Percentiles rank a stretch among this genome's conserved stretches.
Evolutionary conservation across 1,140 invertebrate species (phyloP).

Genomic region (Drosophila guanche): DNA sequence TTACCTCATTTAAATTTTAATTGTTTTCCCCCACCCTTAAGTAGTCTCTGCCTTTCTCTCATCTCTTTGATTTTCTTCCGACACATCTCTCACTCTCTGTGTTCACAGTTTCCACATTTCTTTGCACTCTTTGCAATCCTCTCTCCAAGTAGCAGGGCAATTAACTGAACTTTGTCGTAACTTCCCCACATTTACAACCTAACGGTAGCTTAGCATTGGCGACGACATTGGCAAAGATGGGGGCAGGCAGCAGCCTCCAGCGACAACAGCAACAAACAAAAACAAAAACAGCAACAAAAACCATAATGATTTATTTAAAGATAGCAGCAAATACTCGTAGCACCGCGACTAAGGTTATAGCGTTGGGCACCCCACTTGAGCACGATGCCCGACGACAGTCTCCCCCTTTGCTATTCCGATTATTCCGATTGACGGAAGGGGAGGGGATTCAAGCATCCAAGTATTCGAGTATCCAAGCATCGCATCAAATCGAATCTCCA

Average conservation of each 20-base stretch:
- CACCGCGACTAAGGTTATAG: conserved; percentile 73
- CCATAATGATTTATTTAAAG: conserved; percentile 28
- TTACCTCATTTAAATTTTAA: too few relatives aligned
- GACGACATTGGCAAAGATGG: conserved; percentile 61
- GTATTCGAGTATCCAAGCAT: conserved; percentile 3
- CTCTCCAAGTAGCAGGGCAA: conserved; percentile 24
- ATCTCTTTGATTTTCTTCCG: conserved; percentile 12
- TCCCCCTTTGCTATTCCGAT: conserved; percentile 6
- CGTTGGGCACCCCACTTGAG: conserved; percentile 50
- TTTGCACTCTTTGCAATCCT: too few relatives aligned
- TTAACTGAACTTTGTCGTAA: conserved; percentile 50
- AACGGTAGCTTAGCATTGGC: conserved; percentile 52
- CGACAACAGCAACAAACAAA: conserved; percentile 7
- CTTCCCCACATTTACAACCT: conserved; percentile 53
- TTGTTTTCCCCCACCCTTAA: too few relatives aligned
- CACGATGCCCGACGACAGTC: background rate
- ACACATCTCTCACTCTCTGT: conserved; percentile 9
- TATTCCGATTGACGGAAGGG: too few relatives aligned
- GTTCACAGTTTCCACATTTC: too few relatives aligned
- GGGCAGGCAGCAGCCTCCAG: conserved; percentile 34
- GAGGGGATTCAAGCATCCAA: too few relatives aligned
- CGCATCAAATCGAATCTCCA: conserved; percentile 41
- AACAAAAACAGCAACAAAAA: conserved; percentile 13
- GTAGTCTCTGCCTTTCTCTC: too few relatives aligned
- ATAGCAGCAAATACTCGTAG: conserved; percentile 55